Conservation (phyloP, 2,113 vertebrate species). For the Varanus salvator region DNA sequence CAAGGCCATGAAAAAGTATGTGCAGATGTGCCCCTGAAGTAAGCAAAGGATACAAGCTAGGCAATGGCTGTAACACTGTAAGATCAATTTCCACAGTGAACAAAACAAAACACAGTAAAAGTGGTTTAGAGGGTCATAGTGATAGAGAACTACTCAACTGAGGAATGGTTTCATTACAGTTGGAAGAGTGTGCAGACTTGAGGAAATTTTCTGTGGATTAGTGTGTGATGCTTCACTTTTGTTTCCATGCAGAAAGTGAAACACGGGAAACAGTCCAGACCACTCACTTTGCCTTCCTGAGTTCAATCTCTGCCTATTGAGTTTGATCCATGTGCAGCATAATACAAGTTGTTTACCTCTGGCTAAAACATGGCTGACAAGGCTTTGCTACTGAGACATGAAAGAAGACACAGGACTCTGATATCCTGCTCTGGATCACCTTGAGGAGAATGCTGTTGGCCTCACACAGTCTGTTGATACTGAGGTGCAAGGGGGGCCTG, state of each 20-base stretch:
- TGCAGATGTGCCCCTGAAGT: background rate
- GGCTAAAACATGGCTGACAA: constrained; percentile 54
- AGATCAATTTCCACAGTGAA: background rate
- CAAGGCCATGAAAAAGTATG: background rate
- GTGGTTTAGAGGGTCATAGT: background rate
- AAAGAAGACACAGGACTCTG: constrained; percentile 9
- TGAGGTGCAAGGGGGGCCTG: constrained; percentile 34
- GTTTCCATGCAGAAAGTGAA: constrained; percentile 39
- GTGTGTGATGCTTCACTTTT: constrained; percentile 18
- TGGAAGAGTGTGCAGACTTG: background rate
- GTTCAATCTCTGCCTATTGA: rapidly evolving
- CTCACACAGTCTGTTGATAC: background rate
- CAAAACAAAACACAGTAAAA: background rate
- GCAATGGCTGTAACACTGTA: background rate
- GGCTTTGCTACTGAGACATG: background rate
- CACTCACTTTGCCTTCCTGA: background rate
- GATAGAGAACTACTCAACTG: background rate
- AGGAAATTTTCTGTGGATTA: background rate
- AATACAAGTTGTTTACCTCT: background rate
- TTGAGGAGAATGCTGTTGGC: background rate
- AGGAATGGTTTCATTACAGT: too few relatives aligned
- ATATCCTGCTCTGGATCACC: background rate
- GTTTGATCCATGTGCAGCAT: background rate
- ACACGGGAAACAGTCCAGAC: constrained; percentile 8
- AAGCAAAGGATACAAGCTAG: background rate